These are phyloP conservation scores for Dimorphilus gyrociliatus DNA, from an alignment of 2,888 invertebrate genomes.

Conservation along the genomic window DNA sequence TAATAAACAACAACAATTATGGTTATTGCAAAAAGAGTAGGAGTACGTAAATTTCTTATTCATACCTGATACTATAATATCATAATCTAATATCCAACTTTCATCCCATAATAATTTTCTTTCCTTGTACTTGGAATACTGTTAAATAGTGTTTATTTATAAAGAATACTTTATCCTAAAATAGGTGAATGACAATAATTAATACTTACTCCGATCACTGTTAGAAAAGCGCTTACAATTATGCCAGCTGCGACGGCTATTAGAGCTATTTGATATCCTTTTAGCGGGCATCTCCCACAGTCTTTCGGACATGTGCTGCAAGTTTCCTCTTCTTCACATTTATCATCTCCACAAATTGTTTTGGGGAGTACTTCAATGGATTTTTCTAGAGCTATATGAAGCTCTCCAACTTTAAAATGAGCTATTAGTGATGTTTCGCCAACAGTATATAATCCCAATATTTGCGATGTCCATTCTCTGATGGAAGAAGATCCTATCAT, in stretches of 20 bases:
- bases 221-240: slow-evolving; percentile 8
- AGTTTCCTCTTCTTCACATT: slow-evolving; percentile 17
- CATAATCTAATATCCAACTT: slow-evolving; percentile 23
- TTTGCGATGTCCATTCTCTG: slow-evolving; percentile 17
- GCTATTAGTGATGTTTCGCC: slow-evolving; percentile 22
- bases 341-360: slow-evolving; percentile 20
- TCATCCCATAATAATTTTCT: slow-evolving; percentile 24
- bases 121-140: slow-evolving; percentile 19
- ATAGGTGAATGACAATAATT: neutral
- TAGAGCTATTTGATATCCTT: slow-evolving; percentile 13
- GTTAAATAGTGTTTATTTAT: slow-evolving; percentile 5
- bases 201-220: slow-evolving; percentile 11
- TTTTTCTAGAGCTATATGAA: slow-evolving; percentile 18
- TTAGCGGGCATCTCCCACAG: slow-evolving; percentile 21
- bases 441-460: slow-evolving; percentile 16
- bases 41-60: no score
- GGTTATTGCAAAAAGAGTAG: no score
- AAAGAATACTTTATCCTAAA: neutral
- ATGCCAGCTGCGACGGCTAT: slow-evolving; percentile 12
- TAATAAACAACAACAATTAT: no score
- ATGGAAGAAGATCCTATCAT: slow-evolving; percentile 14
- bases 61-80: slow-evolving; percentile 16
- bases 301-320: slow-evolving; percentile 22
- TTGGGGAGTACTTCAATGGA: slow-evolving; percentile 16
- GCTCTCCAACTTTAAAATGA: slow-evolving; percentile 21